A percentile compares a stretch with the other conserved stretches of the same genome.
Evolutionary conservation across 2,797 vertebrate species (phyloP).

Genomic region (Dicrostonyx torquatus): DNA sequence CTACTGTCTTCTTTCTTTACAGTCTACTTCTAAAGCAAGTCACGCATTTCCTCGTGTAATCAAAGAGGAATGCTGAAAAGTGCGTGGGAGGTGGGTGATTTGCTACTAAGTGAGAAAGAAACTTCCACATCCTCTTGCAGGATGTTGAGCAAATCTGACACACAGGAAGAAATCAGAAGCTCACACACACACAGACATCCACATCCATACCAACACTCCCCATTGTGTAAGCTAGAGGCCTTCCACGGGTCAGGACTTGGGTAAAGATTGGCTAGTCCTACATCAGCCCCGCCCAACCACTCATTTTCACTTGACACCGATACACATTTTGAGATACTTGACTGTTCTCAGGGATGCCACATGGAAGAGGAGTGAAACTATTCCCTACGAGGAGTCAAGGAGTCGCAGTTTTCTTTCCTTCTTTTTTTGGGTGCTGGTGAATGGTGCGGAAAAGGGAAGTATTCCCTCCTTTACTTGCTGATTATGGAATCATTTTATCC

Average conservation of each 20-base stretch:
- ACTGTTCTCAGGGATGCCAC: background rate
- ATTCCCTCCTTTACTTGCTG: background rate
- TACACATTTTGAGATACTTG: background rate
- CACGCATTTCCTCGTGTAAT: background rate
- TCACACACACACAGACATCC: background rate
- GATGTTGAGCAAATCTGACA: conserved; percentile 21
- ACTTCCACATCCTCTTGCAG: background rate
- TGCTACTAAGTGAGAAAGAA: background rate
- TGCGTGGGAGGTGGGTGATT: background rate
- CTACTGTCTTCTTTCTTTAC: conserved; percentile 9
- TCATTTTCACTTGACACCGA: background rate
- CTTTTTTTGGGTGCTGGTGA: background rate
- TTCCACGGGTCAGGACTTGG: background rate
- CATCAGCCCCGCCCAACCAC: background rate
- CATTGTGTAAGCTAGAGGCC: background rate
- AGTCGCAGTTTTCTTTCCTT: background rate
- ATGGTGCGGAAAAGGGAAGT: background rate
- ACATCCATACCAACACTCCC: background rate
- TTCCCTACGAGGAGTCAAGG: background rate
- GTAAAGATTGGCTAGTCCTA: background rate
- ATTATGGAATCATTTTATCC: background rate
- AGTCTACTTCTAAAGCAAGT: background rate
- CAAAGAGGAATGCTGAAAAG: background rate
- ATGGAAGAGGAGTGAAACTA: background rate
- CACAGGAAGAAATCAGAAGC: background rate